phyloP scores from a whole-genome alignment of 2,888 invertebrate species.

The Eurytoma californica region DNA sequence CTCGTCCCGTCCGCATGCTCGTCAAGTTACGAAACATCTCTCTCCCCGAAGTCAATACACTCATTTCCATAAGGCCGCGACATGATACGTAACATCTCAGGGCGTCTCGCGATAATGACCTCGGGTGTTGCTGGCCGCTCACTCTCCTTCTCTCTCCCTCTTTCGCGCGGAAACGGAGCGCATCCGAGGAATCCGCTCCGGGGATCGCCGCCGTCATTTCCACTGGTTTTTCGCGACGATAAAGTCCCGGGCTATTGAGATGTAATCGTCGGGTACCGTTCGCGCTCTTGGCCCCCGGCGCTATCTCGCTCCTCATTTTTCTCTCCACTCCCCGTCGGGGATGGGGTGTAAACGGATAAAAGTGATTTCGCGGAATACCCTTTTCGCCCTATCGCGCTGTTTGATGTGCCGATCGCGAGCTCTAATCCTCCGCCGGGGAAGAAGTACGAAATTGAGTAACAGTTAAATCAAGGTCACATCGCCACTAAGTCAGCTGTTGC shows the following conservation, averaged over 20 bases:
- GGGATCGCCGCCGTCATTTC: slow-evolving; percentile 11
- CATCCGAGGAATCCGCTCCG: slow-evolving; percentile 32
- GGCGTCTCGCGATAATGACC: slow-evolving; percentile 40
- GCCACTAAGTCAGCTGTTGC: no score
- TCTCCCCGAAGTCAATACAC: no score
- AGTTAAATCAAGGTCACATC: no score
- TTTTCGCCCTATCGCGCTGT: no score
- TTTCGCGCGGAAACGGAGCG: slow-evolving; percentile 8
- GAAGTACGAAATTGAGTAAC: no score
- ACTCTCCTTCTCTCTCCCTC: neutral
- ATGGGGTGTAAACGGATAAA: neutral
- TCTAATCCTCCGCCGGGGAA: no score
- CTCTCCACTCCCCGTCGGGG: neutral
- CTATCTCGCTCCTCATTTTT: neutral
- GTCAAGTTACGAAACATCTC: no score
- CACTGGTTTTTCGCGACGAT: slow-evolving; percentile 30
- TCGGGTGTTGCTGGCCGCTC: neutral
- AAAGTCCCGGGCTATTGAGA: slow-evolving; percentile 28
- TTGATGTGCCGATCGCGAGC: no score
- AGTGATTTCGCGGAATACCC: no score
- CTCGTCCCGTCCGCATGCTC: no score
- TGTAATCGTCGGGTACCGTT: slow-evolving; percentile 33
- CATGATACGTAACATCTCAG: no score
- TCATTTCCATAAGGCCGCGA: no score
- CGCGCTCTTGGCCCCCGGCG: neutral